Percentiles rank a stretch among this genome's conserved stretches.
Conservation (phyloP, 1,140 invertebrate species). For the Heliconius nattereri region DNA sequence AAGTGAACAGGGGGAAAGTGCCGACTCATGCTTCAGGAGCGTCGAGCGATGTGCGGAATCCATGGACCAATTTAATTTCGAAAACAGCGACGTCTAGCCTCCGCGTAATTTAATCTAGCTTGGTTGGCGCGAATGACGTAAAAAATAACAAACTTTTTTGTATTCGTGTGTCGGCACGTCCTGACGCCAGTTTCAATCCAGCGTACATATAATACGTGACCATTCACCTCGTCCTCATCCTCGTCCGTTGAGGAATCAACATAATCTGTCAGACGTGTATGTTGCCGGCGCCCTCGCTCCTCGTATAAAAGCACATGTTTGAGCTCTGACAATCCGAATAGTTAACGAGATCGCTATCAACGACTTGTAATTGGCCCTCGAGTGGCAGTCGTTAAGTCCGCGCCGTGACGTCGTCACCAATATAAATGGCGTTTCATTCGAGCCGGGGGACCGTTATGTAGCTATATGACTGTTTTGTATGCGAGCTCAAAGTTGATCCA, state of each 20-base stretch:
- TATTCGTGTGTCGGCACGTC: slow-evolving; percentile 62
- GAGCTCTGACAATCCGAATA: slow-evolving; percentile 44
- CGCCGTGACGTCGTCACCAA: slow-evolving; percentile 44
- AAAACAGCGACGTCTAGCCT: slow-evolving; percentile 52
- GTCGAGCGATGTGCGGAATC: slow-evolving; percentile 45
- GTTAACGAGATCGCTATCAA: slow-evolving; percentile 45
- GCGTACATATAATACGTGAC: slow-evolving; percentile 72
- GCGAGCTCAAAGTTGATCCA: slow-evolving; percentile 52
- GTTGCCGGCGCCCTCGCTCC: slow-evolving; percentile 38
- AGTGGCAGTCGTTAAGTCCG: slow-evolving; percentile 52
- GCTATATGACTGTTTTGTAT: slow-evolving; percentile 40
- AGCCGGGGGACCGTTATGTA: slow-evolving; percentile 37
- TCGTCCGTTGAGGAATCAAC: slow-evolving; percentile 63
- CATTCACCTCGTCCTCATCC: slow-evolving; percentile 49
- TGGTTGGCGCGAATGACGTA: slow-evolving; percentile 49
- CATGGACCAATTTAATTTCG: slow-evolving; percentile 63
- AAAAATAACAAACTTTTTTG: slow-evolving; percentile 60
- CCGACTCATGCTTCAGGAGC: slow-evolving; percentile 26
- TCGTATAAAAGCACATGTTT: slow-evolving; percentile 57
- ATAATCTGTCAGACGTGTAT: slow-evolving; percentile 61
- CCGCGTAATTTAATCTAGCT: slow-evolving; percentile 60
- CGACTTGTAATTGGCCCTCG: slow-evolving; percentile 47
- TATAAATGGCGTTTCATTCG: slow-evolving; percentile 60
- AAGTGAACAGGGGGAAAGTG: slow-evolving; percentile 32
- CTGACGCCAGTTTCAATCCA: slow-evolving; percentile 61